Evolutionary conservation across 2,888 invertebrate species (phyloP).

Genomic region (Ectemnius continuus): DNA sequence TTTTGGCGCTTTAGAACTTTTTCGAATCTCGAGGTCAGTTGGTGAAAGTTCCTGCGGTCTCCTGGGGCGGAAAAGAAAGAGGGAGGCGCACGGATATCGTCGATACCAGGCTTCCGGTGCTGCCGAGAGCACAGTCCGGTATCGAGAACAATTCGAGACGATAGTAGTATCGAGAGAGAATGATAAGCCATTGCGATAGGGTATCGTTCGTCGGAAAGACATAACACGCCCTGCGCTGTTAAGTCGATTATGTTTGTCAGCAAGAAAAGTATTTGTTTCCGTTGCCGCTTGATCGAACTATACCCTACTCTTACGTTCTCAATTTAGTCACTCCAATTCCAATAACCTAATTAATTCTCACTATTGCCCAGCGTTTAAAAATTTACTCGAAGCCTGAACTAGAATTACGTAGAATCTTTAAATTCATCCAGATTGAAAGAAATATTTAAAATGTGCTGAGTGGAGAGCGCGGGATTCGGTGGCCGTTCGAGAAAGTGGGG

Average conservation of each 20-base stretch:
- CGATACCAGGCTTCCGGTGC: slow-evolving; percentile 69
- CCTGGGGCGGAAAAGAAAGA: slow-evolving; percentile 17
- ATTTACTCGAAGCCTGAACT: no score
- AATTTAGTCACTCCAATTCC: no score
- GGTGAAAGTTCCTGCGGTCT: no score
- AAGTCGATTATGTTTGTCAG: neutral
- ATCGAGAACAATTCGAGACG: slow-evolving; percentile 72
- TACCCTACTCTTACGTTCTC: no score
- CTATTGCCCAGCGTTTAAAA: no score
- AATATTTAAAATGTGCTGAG: neutral
- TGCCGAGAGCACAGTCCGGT: slow-evolving; percentile 64
- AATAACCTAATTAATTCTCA: no score
- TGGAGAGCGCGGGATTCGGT: neutral
- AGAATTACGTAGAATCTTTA: neutral
- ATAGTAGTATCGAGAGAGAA: slow-evolving; percentile 71
- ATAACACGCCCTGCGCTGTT: slow-evolving; percentile 62
- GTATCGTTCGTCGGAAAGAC: slow-evolving; percentile 73
- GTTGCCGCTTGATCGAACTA: neutral
- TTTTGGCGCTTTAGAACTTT: no score
- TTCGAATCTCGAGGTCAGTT: no score
- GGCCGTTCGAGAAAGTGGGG: neutral
- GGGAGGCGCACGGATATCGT: slow-evolving; percentile 59
- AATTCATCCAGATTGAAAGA: neutral
- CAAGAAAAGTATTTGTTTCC: neutral
- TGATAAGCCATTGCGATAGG: slow-evolving; percentile 73